Conservation (phyloP, 2,113 vertebrate genomes). For the Chrysemys picta region DNA sequence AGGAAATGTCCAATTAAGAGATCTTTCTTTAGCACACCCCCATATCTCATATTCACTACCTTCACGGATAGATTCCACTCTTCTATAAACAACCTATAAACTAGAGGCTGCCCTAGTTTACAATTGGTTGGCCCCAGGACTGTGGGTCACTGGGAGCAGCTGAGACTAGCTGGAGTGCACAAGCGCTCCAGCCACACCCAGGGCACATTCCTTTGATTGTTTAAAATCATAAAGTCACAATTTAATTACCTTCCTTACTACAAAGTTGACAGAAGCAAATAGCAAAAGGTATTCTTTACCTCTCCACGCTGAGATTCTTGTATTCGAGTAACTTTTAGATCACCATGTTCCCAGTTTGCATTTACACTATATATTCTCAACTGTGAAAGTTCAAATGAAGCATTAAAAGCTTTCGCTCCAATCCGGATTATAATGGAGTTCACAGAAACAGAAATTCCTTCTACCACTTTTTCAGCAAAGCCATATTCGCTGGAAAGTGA, state of each 20-base stretch:
- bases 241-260: background rate
- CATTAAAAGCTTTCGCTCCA: slow-evolving; percentile 97
- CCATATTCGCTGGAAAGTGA: slow-evolving; percentile 91
- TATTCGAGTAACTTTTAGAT: slow-evolving; percentile 93
- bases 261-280: background rate
- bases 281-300: slow-evolving; percentile 76
- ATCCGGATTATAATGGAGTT: slow-evolving; percentile 97
- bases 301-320: slow-evolving; percentile 93
- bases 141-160: background rate
- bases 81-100: background rate
- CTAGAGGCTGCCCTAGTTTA: background rate
- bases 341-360: slow-evolving; percentile 91
- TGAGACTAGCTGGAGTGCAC: background rate
- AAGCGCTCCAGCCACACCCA: background rate
- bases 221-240: background rate
- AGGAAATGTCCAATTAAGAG: background rate
- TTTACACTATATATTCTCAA: slow-evolving; percentile 97
- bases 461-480: slow-evolving; percentile 99
- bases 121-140: background rate
- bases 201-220: rapidly evolving
- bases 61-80: background rate
- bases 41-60: background rate
- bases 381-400: slow-evolving; percentile 98
- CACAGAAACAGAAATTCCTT: slow-evolving; percentile 96
- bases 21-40: background rate